phyloP scores from a whole-genome alignment of 23 tunicate genomes.

The Halocynthia roretzi region DNA sequence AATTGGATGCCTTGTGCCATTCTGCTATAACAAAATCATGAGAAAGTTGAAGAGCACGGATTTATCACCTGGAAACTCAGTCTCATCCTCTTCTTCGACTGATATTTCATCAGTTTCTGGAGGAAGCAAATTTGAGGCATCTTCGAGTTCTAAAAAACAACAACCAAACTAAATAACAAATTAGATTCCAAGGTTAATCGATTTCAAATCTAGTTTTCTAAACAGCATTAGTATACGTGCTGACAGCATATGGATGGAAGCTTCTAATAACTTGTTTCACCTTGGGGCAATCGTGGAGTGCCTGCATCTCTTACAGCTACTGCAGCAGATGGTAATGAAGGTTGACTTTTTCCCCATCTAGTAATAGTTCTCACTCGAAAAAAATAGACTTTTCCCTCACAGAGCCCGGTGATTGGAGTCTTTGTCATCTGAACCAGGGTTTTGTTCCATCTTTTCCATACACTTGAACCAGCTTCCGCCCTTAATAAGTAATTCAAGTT shows the following conservation, averaged over 20 bases:
- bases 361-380: slow-evolving; percentile 72
- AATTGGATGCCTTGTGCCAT: too few species aligned
- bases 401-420: slow-evolving; percentile 46
- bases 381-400: slow-evolving; percentile 54
- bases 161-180: neutral
- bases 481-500: slow-evolving; percentile 8
- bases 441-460: slow-evolving; percentile 50
- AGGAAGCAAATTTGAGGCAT: slow-evolving; percentile 58
- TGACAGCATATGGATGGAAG: neutral
- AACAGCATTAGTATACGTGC: neutral
- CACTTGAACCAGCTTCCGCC: slow-evolving; percentile 60
- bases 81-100: slow-evolving; percentile 58
- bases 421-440: slow-evolving; percentile 43
- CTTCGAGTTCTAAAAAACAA: slow-evolving; percentile 43
- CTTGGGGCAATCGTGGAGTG: slow-evolving; percentile 40
- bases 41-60: too few species aligned
- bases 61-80: slow-evolving; percentile 45
- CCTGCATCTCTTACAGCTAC: slow-evolving; percentile 82
- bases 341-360: slow-evolving; percentile 65
- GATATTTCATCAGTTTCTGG: slow-evolving; percentile 77
- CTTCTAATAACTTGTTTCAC: slow-evolving; percentile 12
- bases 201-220: neutral
- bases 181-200: neutral
- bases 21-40: too few species aligned
- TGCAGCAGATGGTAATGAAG: slow-evolving; percentile 68